A percentile compares a stretch with the other conserved stretches of the same genome.
phyloP scores from a whole-genome alignment of 2,797 vertebrate genomes.

The Halcyon badia region DNA sequence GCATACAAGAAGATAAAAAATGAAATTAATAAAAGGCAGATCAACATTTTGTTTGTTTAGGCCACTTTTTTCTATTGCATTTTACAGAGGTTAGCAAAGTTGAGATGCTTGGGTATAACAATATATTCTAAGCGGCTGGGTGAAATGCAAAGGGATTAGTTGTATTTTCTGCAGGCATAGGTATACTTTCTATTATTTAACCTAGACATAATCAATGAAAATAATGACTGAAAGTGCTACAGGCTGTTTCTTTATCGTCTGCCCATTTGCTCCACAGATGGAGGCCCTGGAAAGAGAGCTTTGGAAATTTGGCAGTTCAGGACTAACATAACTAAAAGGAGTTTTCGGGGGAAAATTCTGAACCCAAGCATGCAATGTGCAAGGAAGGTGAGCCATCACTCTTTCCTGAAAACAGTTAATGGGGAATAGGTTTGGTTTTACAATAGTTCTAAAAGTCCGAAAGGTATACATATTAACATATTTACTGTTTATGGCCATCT shows the following conservation, averaged over 20 bases:
- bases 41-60: slow-evolving; percentile 91
- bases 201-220: slow-evolving; percentile 59
- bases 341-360: background rate
- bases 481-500: background rate
- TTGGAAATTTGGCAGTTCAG: slow-evolving; percentile 45
- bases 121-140: slow-evolving; percentile 49
- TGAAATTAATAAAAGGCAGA: slow-evolving; percentile 94
- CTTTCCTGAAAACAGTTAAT: background rate
- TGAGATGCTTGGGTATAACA: slow-evolving; percentile 44
- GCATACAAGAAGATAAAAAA: slow-evolving; percentile 87
- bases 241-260: slow-evolving; percentile 16
- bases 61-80: slow-evolving; percentile 75
- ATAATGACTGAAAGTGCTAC: slow-evolving; percentile 48
- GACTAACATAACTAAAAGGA: background rate
- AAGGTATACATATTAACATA: background rate
- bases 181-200: slow-evolving; percentile 55
- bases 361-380: background rate
- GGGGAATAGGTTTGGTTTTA: background rate
- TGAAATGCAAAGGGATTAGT: slow-evolving; percentile 46
- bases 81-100: slow-evolving; percentile 41
- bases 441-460: background rate
- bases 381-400: background rate
- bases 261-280: slow-evolving; percentile 1
- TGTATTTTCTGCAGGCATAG: slow-evolving; percentile 26
- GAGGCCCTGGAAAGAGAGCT: slow-evolving; percentile 29